Percentiles rank a stretch among this genome's conserved stretches.
Conservation (phyloP, 2,888 invertebrate genomes). For the Hirtodrosophila cameraria region DNA sequence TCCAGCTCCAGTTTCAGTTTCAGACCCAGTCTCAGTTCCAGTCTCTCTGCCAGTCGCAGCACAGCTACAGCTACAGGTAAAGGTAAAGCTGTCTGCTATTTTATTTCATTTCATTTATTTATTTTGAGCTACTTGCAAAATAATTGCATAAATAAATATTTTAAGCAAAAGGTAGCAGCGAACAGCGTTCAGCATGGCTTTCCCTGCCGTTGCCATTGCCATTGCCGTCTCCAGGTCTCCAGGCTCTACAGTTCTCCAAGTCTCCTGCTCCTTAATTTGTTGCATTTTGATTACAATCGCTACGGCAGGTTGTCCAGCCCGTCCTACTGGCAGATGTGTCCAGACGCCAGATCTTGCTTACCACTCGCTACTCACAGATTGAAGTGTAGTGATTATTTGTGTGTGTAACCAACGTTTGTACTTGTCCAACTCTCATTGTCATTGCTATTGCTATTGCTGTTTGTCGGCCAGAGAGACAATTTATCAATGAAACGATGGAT, state of each 20-base stretch:
- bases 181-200: slow-evolving; percentile 21
- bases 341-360: slow-evolving; percentile 5
- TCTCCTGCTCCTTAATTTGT: slow-evolving; percentile 71
- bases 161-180: slow-evolving; percentile 70
- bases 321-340: slow-evolving; percentile 61
- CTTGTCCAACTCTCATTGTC: slow-evolving; percentile 50
- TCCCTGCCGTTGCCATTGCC: slow-evolving; percentile 9
- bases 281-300: slow-evolving; percentile 79
- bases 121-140: slow-evolving; percentile 82
- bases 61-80: slow-evolving; percentile 16
- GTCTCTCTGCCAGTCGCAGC: slow-evolving; percentile 6
- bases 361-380: slow-evolving; percentile 51
- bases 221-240: slow-evolving; percentile 9
- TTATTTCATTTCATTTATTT: slow-evolving; percentile 80
- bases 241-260: no score
- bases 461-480: slow-evolving; percentile 51
- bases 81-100: slow-evolving; percentile 55
- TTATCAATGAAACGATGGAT: slow-evolving; percentile 79
- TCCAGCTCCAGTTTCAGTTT: neutral
- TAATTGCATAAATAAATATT: slow-evolving; percentile 82
- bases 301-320: slow-evolving; percentile 45
- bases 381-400: slow-evolving; percentile 71
- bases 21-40: slow-evolving; percentile 17
- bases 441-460: slow-evolving; percentile 36
- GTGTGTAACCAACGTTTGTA: slow-evolving; percentile 43